These are phyloP conservation scores for Bombus superbus DNA, from an alignment of 1,140 invertebrate genomes.

Conservation along the genomic window DNA sequence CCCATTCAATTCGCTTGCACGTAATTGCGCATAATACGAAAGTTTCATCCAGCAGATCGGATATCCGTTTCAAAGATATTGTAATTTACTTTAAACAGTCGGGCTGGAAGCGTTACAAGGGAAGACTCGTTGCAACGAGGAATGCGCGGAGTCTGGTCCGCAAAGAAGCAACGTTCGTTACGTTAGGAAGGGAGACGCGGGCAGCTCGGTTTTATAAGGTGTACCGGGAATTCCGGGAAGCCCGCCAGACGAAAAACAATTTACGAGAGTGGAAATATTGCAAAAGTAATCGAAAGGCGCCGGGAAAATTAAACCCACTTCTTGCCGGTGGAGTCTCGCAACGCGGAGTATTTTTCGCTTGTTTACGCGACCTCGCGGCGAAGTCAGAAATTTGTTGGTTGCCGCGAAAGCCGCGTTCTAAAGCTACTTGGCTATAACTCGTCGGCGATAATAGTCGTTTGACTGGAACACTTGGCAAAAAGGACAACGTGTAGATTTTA, in stretches of 20 bases:
- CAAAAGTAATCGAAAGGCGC: neutral
- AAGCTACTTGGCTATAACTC: conserved; percentile 15
- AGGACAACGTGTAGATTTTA: neutral
- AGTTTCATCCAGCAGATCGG: no score
- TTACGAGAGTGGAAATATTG: conserved; percentile 24
- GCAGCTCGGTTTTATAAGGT: neutral
- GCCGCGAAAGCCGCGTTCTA: neutral
- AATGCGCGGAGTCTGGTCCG: neutral
- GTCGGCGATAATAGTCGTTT: conserved; percentile 19
- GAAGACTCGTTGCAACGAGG: neutral
- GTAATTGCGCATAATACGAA: neutral
- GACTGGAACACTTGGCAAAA: conserved; percentile 1
- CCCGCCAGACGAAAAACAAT: conserved; percentile 13
- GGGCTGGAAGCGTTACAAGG: neutral
- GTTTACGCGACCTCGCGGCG: conserved; percentile 1
- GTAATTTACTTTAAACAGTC: neutral
- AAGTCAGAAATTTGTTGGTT: conserved; percentile 19
- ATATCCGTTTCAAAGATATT: neutral
- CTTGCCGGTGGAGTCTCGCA: neutral
- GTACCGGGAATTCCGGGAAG: neutral
- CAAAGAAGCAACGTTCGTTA: neutral
- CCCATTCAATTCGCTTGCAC: neutral
- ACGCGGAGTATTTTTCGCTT: conserved; percentile 21
- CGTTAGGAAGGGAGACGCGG: neutral
- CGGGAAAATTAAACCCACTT: neutral